Conservation (phyloP, 1,140 invertebrate genomes). For the Drosophila miranda region DNA sequence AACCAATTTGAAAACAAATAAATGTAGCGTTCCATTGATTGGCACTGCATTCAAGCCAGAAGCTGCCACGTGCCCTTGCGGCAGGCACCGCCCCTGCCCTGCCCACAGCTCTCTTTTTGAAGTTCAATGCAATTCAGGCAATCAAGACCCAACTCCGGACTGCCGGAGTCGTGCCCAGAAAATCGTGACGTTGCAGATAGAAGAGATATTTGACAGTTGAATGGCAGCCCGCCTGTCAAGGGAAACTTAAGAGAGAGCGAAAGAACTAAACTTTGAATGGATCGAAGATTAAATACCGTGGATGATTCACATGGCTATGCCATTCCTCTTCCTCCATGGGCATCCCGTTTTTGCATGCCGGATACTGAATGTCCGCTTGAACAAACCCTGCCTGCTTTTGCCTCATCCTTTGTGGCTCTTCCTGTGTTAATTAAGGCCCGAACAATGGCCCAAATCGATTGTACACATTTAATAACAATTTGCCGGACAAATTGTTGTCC, state of each 20-base stretch:
- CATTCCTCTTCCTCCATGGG: too few relatives aligned
- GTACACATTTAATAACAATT: constrained; percentile 63
- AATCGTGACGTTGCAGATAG: constrained; percentile 66
- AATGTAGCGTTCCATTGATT: constrained; percentile 30
- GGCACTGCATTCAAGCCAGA: constrained; percentile 40
- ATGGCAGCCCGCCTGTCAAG: constrained; percentile 58
- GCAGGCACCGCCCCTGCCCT: neutral
- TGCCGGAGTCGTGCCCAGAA: constrained; percentile 25
- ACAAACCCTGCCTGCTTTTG: too few relatives aligned
- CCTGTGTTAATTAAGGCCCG: constrained; percentile 38
- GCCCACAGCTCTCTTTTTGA: constrained; percentile 23
- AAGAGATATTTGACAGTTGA: constrained; percentile 74
- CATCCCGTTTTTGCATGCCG: too few relatives aligned
- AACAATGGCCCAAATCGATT: constrained; percentile 65
- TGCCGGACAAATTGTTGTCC: constrained; percentile 64
- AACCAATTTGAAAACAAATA: constrained; percentile 28
- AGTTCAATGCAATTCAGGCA: constrained; percentile 49
- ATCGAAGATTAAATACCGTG: neutral
- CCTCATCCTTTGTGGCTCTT: constrained; percentile 1
- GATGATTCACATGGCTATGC: neutral
- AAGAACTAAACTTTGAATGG: constrained; percentile 8
- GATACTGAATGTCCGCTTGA: too few relatives aligned
- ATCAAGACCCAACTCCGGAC: constrained; percentile 23
- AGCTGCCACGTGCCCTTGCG: constrained; percentile 62
- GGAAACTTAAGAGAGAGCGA: neutral